Evolutionary conservation across 1,140 invertebrate genomes (phyloP).

Genomic region (Drosophila sechellia): DNA sequence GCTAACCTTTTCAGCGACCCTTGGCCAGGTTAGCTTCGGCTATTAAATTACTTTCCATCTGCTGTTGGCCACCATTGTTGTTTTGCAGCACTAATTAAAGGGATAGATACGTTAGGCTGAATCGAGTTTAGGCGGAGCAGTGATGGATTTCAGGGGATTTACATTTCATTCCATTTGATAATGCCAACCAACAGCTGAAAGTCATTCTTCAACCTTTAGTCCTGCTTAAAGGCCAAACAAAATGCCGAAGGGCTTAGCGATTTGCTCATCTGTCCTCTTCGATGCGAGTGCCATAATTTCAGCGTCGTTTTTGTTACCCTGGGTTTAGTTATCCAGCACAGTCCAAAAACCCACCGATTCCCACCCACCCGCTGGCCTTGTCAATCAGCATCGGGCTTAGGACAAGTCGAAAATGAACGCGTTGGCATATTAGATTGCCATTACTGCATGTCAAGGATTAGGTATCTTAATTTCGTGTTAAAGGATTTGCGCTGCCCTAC

Average conservation of each 20-base stretch:
- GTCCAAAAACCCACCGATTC: slow-evolving; percentile 4
- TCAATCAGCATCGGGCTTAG: slow-evolving; percentile 70
- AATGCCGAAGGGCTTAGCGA: slow-evolving; percentile 59
- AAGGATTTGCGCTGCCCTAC: slow-evolving; percentile 71
- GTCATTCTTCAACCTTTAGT: slow-evolving; percentile 54
- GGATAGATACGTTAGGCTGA: slow-evolving; percentile 64
- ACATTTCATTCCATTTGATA: slow-evolving; percentile 56
- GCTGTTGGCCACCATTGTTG: slow-evolving; percentile 50
- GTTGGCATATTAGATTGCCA: slow-evolving; percentile 82
- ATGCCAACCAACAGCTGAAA: slow-evolving; percentile 49
- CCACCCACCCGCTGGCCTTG: slow-evolving; percentile 36
- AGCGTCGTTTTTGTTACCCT: slow-evolving; percentile 17
- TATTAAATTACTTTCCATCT: slow-evolving; percentile 50
- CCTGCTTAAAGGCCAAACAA: slow-evolving; percentile 47
- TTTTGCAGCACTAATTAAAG: slow-evolving; percentile 65
- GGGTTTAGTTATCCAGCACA: background rate
- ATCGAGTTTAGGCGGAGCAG: background rate
- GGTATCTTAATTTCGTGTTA: slow-evolving; percentile 81
- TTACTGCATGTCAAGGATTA: slow-evolving; percentile 82
- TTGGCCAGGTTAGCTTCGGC: slow-evolving; percentile 23
- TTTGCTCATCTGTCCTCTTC: slow-evolving; percentile 26
- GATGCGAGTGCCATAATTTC: slow-evolving; percentile 51
- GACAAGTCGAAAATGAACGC: slow-evolving; percentile 71
- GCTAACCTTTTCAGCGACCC: slow-evolving; percentile 63
- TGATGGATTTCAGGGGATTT: slow-evolving; percentile 46